Base-by-base conservation (phyloP, 2,888 invertebrate genomes). In the Napeogenes inachia region DNA sequence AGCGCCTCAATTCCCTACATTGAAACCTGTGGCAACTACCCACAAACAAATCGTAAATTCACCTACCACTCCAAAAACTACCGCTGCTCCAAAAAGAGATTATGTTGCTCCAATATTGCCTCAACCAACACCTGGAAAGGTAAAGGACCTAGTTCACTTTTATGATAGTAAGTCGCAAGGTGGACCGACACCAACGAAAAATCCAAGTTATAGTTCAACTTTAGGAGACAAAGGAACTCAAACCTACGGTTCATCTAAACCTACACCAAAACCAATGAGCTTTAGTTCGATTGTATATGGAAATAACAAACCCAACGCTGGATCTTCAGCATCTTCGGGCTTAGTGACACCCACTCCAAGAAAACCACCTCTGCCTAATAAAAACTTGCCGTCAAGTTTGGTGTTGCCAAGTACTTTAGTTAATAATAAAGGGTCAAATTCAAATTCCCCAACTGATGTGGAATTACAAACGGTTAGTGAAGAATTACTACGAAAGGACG, bases 401-500 rank as follows among this genome's bases (percentile, higher is more conserved):
- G 77, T 80, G 46, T 72, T 87, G 46, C 91, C 89, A 46, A 92
- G 90, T 71, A 82, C 91, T 32, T 75, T 92, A 46, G 88, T 93
- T 62, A 80, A 75, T 45, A 76, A 71, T 67, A 77, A 78, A 69
- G 73, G 65, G 13, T 67, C 66, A 60, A 80, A 70, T 62, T 71
- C 75, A n/a, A 81, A 79, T 64, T 66, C 63, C 30, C 74, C 79
- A 0, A 92, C 91, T 60, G 94, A 95, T 73, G 87, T 88, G 68
- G 94, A 95, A 80, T 79, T 95, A 54, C 92, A 93, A 73, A 91
- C 92, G 54, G 85, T 96, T 58, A 93, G 95, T 13, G 96, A 96
- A 84, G 92, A 92, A 59, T 83, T 96, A 30, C 91, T 94, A 62
- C 91, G 91, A 61, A 94, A 94, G 76, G 96, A 96, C 76, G 84